phyloP scores from a whole-genome alignment of 2,888 invertebrate genomes.

The Xestobium rufovillosum region DNA sequence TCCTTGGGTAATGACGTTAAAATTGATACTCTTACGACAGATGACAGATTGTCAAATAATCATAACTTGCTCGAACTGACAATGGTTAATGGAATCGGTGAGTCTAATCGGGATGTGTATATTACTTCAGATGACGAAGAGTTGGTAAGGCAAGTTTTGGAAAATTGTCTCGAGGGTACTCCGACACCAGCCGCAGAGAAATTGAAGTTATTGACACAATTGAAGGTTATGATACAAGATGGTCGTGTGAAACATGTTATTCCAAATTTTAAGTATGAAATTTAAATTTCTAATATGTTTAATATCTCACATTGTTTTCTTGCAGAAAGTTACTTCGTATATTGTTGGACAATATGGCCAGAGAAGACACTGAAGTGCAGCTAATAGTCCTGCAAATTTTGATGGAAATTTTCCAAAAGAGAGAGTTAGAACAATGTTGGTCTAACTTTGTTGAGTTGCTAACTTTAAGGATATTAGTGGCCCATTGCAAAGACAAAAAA shows the following conservation, averaged over 20 bases:
- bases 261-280: slow-evolving; percentile 45
- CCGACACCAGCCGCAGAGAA: slow-evolving; percentile 37
- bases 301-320: slow-evolving; percentile 18
- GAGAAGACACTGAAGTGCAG: slow-evolving; percentile 54
- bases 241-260: slow-evolving; percentile 47
- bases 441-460: slow-evolving; percentile 86
- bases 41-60: slow-evolving; percentile 50
- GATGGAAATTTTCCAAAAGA: slow-evolving; percentile 75
- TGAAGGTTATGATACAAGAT: slow-evolving; percentile 45
- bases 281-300: slow-evolving; percentile 3
- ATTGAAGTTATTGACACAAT: slow-evolving; percentile 39
- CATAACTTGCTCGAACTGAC: too few relatives aligned
- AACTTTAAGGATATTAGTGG: slow-evolving; percentile 79
- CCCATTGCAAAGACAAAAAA: slow-evolving; percentile 66
- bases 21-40: slow-evolving; percentile 45
- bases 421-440: slow-evolving; percentile 71
- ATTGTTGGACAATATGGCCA: slow-evolving; percentile 64
- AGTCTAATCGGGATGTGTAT: too few relatives aligned
- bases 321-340: slow-evolving; percentile 64
- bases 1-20: slow-evolving; percentile 49
- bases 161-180: slow-evolving; percentile 36
- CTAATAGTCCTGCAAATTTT: slow-evolving; percentile 73
- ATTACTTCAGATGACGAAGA: slow-evolving; percentile 41
- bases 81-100: neutral
- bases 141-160: slow-evolving; percentile 42